Evolutionary conservation across 2,797 vertebrate genomes (phyloP), one percentile per base, ranked within the genome.

Genomic region (Spinus olivaceus): DNA sequence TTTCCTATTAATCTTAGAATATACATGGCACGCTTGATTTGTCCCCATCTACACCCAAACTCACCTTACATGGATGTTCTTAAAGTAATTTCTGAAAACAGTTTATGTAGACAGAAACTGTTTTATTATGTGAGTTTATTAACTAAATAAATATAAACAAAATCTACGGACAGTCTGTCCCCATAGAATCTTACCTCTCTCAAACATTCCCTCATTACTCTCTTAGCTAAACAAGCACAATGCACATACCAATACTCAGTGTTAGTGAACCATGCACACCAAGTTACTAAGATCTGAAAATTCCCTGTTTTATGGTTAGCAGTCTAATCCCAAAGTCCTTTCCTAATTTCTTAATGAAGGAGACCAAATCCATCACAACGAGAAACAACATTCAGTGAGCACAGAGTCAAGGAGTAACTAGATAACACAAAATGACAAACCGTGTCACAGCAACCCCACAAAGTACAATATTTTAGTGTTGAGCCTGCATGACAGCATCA

Each of bases 1-100:
- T 78, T 90, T 94, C 91, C 94, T 96, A 97, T 97, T 95, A 60
- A 95, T 95, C 92, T 91, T 51, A 35, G 57, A 72, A 72, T 73
- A 94, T 60, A 85, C 39, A 72, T 10, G 57, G 82, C 70, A 47
- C 1, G 16, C 74, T 53, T 46, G 70, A 19, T 49, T 67, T 81
- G 82, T 78, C 91, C 70, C 21, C 53, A 51, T 50, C 63, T 93
- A 65, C 87, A 86, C 66, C 37, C 89, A 91, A 91, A 90, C 73
- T 46, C 91, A 92, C 73, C 77, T 94, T 78, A 90, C 54, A 84
- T n/a, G 61, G 80, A 22, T 81, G 49, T 81, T 49, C 66, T 46
- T 30, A 69, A 82, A 88, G 57, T 12, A 71, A 89, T 88, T 93
- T 79, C 53, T 84, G 44, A 81, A 88, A 94, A 81, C 47, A 70